Percentiles rank a stretch among this genome's conserved stretches.
Conservation (phyloP, 53 echinoderm and acorn worm species). For the Stichopus horrens region DNA sequence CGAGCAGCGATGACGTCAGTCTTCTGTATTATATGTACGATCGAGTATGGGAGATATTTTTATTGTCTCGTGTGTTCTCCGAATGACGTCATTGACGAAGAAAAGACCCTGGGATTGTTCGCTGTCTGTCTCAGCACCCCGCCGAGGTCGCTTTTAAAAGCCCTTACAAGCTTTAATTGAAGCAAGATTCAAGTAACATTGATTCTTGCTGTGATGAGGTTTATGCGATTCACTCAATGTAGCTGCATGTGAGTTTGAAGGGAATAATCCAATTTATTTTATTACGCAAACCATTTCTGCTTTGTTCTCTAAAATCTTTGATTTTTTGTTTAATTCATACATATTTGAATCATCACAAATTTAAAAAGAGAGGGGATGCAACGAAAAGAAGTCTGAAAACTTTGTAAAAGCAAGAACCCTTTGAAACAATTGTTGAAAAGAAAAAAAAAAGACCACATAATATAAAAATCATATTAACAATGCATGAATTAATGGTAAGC, state of each 20-base stretch:
- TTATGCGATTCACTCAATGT: not conserved
- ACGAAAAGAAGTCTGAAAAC: too few species aligned
- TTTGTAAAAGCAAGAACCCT: too few species aligned
- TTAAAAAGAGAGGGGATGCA: too few species aligned
- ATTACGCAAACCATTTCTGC: not conserved
- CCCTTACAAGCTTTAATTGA: constrained; percentile 25
- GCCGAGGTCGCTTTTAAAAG: not conserved
- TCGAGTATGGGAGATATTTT: constrained; percentile 21
- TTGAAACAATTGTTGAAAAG: too few species aligned
- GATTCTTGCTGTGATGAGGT: not conserved
- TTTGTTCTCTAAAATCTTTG: not conserved
- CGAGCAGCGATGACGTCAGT: constrained; percentile 23
- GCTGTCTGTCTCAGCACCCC: not conserved
- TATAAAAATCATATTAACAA: too few species aligned
- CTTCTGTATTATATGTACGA: constrained; percentile 13
- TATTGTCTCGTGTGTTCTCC: not conserved
- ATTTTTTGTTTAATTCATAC: too few species aligned
- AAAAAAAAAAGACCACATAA: too few species aligned
- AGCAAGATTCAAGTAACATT: constrained; percentile 39
- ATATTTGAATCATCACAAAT: too few species aligned
- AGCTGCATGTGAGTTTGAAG: not conserved
- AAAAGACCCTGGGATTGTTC: constrained; percentile 9
- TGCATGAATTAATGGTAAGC: too few species aligned
- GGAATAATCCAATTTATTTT: not conserved
- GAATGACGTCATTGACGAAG: constrained; percentile 31